Percentiles rank a stretch among this genome's conserved stretches.
These are phyloP conservation scores for Slavum lentiscoides DNA, from an alignment of 2,888 invertebrate genomes.

Conservation along the genomic window DNA sequence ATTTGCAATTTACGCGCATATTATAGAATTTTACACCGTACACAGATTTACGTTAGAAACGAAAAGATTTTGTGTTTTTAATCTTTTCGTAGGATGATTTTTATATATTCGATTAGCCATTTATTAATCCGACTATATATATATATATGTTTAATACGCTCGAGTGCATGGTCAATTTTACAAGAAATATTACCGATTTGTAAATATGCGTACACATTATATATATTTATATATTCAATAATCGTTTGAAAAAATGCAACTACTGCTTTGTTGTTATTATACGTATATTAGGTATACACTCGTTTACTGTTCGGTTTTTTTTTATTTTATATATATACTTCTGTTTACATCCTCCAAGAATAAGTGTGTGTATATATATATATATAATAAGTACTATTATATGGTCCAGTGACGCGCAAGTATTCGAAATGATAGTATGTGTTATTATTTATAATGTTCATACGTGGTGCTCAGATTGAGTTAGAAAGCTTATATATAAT, in stretches of 20 bases:
- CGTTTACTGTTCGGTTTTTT: constrained; percentile 17
- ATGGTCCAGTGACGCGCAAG: constrained; percentile 47
- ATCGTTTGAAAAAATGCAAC: neutral
- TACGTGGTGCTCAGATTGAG: constrained; percentile 16
- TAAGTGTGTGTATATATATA: neutral
- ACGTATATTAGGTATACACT: neutral
- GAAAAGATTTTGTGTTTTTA: neutral
- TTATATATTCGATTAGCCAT: neutral
- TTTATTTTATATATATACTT: constrained; percentile 38
- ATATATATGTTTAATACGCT: no score
- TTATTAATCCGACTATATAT: neutral
- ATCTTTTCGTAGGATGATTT: neutral
- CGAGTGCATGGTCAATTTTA: neutral
- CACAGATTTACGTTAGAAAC: no score
- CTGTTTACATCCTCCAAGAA: constrained; percentile 28
- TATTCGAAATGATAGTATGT: constrained; percentile 32
- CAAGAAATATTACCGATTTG: constrained; percentile 33
- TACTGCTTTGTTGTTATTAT: neutral
- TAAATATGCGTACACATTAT: neutral
- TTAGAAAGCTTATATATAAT: constrained; percentile 24
- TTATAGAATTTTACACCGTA: neutral
- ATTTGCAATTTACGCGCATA: neutral
- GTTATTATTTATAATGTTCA: constrained; percentile 19
- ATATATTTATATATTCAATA: neutral
- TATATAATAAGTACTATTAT: constrained; percentile 18